Percentiles rank a stretch among this genome's conserved stretches.
Evolutionary conservation across 2,888 invertebrate species (phyloP).

Genomic region (Pseudolycoriella hygida): DNA sequence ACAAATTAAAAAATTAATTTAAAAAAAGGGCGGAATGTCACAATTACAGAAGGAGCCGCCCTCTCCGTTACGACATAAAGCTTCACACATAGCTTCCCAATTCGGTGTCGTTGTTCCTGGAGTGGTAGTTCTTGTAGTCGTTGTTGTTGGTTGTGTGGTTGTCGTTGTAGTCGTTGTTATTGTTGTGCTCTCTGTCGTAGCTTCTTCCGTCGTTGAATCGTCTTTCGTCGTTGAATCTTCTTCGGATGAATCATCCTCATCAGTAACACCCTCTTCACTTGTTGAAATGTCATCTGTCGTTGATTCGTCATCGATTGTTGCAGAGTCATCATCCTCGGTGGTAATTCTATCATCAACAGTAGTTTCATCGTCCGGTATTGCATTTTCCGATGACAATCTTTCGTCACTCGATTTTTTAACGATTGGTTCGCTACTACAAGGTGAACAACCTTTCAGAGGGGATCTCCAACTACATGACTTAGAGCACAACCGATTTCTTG

Average conservation of each 20-base stretch:
- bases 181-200: background rate
- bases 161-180: background rate
- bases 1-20: slow-evolving; percentile 4
- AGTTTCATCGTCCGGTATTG: too few relatives aligned
- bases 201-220: background rate
- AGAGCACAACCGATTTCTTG: too few relatives aligned
- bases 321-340: too few relatives aligned
- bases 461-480: too few relatives aligned
- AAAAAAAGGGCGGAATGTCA: slow-evolving; percentile 42
- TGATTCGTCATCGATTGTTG: background rate
- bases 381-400: too few relatives aligned
- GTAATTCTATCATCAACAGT: too few relatives aligned
- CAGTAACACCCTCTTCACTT: background rate
- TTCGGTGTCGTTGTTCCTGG: slow-evolving; percentile 22
- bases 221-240: background rate
- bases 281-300: background rate
- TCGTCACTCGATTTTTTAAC: too few relatives aligned
- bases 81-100: slow-evolving; percentile 47
- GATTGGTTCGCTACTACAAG: too few relatives aligned
- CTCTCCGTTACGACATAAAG: slow-evolving; percentile 45
- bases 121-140: background rate
- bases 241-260: too few relatives aligned
- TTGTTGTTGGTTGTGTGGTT: background rate
- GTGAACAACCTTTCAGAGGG: too few relatives aligned
- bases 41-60: slow-evolving; percentile 61